A percentile compares a stretch with the other conserved stretches of the same genome.
Evolutionary conservation across 2,797 vertebrate species (phyloP).

Genomic region (Ptychobarbus kaznakovi): DNA sequence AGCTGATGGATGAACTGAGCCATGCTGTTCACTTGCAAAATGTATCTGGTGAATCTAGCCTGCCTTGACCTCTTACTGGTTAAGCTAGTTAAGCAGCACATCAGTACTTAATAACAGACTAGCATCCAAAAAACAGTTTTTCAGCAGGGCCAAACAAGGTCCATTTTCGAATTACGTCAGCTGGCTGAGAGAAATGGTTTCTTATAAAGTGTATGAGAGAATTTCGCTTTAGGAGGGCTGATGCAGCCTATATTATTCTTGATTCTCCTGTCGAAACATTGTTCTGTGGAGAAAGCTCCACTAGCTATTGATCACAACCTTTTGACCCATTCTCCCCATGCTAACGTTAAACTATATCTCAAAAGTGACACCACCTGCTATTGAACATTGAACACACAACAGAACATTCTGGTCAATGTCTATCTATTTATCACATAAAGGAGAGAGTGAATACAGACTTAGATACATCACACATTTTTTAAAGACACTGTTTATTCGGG

Average conservation of each 20-base stretch:
- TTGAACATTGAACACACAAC: not conserved
- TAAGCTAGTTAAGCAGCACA: not conserved
- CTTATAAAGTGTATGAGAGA: not conserved
- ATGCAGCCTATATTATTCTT: conserved; percentile 5
- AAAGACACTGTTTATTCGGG: not conserved
- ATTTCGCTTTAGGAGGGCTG: conserved; percentile 1
- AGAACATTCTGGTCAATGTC: not conserved
- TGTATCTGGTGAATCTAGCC: not conserved
- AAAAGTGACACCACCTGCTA: conserved; percentile 22
- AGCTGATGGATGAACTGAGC: not conserved
- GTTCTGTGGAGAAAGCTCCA: conserved; percentile 4
- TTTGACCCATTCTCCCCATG: conserved; percentile 18
- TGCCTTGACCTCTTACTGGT: not conserved
- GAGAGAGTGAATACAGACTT: not conserved
- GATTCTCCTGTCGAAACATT: not conserved
- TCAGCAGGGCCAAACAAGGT: not conserved
- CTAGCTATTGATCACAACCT: conserved; percentile 39
- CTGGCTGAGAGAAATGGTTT: conserved; percentile 9
- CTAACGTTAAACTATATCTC: conserved; percentile 24
- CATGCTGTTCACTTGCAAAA: not conserved
- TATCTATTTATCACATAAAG: not conserved
- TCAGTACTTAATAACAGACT: not conserved
- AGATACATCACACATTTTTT: not conserved
- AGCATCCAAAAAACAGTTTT: not conserved
- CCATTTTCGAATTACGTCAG: not conserved